These are phyloP conservation scores for Zosterops pallidus DNA, from an alignment of 2,113 vertebrate species.

Conservation along the genomic window DNA sequence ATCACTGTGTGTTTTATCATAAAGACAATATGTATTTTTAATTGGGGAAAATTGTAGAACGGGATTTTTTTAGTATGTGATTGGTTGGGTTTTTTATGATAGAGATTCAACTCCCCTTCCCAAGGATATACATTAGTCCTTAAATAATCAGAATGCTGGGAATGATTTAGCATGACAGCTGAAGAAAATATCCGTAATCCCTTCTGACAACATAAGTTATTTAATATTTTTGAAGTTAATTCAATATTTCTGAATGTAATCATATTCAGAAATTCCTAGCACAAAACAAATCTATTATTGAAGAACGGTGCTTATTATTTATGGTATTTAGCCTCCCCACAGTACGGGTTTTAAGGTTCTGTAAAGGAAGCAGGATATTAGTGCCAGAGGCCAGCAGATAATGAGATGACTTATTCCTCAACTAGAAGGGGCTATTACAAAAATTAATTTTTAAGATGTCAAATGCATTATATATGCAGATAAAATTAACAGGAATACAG, in stretches of 20 bases:
- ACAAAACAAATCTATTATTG: neutral
- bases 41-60: neutral
- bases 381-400: conserved; percentile 23
- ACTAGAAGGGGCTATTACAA: neutral
- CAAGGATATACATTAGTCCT: neutral
- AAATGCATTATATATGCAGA: neutral
- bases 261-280: neutral
- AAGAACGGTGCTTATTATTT: conserved; percentile 5
- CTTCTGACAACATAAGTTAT: neutral
- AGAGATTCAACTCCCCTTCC: neutral
- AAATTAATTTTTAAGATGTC: conserved; percentile 7
- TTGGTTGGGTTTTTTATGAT: neutral
- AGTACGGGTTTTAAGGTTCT: neutral
- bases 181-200: conserved; percentile 14
- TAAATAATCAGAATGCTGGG: neutral
- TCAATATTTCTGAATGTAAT: neutral
- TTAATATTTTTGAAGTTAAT: conserved; percentile 4
- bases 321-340: neutral
- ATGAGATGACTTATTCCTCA: neutral
- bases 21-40: neutral
- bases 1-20: neutral
- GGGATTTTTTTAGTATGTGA: neutral
- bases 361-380: neutral
- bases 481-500: neutral
- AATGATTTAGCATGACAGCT: neutral